phyloP scores from a whole-genome alignment of 2,797 vertebrate species.

The Catamblyrhynchus diadema region DNA sequence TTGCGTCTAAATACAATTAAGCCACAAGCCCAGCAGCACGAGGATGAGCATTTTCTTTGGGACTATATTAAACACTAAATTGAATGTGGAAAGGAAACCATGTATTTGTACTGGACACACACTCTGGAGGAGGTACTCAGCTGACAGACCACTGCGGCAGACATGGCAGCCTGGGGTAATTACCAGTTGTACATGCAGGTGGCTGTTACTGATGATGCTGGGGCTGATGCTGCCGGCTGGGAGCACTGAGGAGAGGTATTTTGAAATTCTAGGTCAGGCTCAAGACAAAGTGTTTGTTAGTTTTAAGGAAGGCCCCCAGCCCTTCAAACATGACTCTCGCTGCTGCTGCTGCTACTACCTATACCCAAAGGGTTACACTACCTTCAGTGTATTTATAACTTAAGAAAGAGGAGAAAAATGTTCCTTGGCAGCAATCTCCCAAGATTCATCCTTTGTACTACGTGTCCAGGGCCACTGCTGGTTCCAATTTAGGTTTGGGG shows the following conservation, averaged over 20 bases:
- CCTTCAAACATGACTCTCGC: neutral
- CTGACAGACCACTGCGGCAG: neutral
- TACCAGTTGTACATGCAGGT: neutral
- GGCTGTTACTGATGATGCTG: neutral
- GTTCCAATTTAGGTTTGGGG: neutral
- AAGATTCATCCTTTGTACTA: neutral
- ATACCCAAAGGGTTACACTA: neutral
- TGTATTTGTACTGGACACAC: neutral
- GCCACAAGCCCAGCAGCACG: neutral
- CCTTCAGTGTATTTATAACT: slow-evolving; percentile 6
- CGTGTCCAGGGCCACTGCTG: neutral
- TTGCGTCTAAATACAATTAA: neutral
- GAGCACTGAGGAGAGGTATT: neutral
- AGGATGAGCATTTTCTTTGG: neutral
- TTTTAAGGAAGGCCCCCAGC: neutral
- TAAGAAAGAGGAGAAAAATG: neutral
- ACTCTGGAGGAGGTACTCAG: neutral
- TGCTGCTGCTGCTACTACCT: neutral
- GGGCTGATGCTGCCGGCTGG: neutral
- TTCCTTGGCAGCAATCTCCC: neutral
- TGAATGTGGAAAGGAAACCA: neutral
- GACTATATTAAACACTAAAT: neutral
- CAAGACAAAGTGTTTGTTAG: neutral
- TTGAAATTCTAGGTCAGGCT: neutral
- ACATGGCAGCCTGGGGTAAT: rapidly evolving